These are phyloP conservation scores for Pseudotriccus pelzelni DNA, from an alignment of 2,797 vertebrate genomes.

Conservation along the genomic window DNA sequence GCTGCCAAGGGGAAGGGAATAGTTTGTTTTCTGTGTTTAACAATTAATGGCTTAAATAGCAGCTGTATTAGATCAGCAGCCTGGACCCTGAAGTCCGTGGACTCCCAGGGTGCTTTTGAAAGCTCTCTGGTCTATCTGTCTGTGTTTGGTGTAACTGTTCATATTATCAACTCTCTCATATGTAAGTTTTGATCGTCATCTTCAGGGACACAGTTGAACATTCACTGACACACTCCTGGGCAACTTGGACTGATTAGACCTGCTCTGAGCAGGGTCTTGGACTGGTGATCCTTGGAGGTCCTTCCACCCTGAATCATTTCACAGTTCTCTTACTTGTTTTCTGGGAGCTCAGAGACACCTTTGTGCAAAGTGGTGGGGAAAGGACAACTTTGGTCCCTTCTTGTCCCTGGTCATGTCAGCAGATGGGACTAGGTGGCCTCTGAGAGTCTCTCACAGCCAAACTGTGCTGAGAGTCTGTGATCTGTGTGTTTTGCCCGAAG, in stretches of 20 bases:
- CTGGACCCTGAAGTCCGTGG: background rate
- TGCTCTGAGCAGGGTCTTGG: background rate
- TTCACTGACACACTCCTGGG: background rate
- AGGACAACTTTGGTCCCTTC: background rate
- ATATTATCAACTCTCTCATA: background rate
- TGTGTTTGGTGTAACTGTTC: background rate
- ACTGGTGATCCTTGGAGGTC: background rate
- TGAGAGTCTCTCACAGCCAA: background rate
- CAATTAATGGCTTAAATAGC: constrained; percentile 1
- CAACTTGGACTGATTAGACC: background rate
- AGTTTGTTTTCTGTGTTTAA: constrained; percentile 9
- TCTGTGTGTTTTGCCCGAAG: background rate
- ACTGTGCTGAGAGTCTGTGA: background rate
- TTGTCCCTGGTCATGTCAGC: background rate
- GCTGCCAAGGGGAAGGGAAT: constrained; percentile 1
- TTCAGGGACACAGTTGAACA: background rate
- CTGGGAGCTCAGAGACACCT: background rate
- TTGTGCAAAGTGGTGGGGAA: background rate
- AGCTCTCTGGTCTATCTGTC: background rate
- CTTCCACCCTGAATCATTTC: background rate
- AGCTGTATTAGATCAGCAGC: background rate
- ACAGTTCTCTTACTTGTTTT: background rate
- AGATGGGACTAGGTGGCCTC: background rate
- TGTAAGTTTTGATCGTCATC: background rate
- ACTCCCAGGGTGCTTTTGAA: background rate